Evolutionary conservation across 2,888 invertebrate genomes (phyloP), one percentile per base, ranked within the genome.

Genomic region (Cylindroiulus punctatus): DNA sequence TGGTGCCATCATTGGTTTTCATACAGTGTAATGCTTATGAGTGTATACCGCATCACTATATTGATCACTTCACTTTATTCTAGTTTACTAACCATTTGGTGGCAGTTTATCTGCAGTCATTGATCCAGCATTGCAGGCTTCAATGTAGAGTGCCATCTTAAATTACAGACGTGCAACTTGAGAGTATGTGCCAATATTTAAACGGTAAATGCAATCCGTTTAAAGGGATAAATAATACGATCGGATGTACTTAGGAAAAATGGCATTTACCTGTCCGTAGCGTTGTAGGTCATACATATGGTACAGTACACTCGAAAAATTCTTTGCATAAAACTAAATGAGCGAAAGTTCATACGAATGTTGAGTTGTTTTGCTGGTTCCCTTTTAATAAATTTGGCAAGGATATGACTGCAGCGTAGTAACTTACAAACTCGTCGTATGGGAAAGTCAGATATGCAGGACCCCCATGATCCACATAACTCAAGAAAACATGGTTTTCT

Each of bases 381-480:
- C 14, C 14, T 44, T 44, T 76, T 76, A 76, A 83, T 19, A 40
- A n/a, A 40, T 40, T 40, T 5, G 36, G 5, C 4, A 30, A 83
- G 17, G 4, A 0, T 1, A 19, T 36, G 1, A 22, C 19, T 83
- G 0, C 4, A 22, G 1, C 4, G 8, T 44, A 36, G n/a, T n/a
- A 32, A 85, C 47, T 85, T 83, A 85, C 87, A 12, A 84, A 84
- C 8, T 47, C 82, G 52, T 86, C n/a, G 30, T 4, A 36, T 7
- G 86, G 87, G 89, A 93, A 93, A 2, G 91, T 92, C 52, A 94
- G 89, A 47, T 93, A 88, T 12, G 93, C 93, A 19, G 92, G 91
- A n/a, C 92, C 93, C 81, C 94, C 94, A 89, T 94, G 94, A 89
- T 94, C 93, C 52, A 92, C 92, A 90, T 93, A 93, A 90, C 93